Conservation (phyloP, 2,888 invertebrate species). For the Macropis europaea region DNA sequence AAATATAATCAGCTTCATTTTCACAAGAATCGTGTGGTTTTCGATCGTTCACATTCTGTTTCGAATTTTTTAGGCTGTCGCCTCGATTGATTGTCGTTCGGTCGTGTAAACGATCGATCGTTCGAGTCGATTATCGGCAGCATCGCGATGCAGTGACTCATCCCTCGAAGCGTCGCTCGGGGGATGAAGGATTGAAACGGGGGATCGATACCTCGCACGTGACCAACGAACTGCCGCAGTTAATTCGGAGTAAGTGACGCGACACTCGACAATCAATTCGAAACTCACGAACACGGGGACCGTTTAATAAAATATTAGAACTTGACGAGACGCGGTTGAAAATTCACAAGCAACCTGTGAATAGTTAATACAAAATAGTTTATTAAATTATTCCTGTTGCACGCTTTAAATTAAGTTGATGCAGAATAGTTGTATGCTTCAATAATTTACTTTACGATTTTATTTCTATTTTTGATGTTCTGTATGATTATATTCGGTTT, state of each 20-base stretch:
- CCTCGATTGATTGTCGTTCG: constrained; percentile 3
- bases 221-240: constrained; percentile 32
- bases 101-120: constrained; percentile 15
- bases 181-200: constrained; percentile 28
- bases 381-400: too few relatives aligned
- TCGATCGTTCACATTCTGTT: not conserved
- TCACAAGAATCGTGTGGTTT: not conserved
- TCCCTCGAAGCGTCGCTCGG: constrained; percentile 22
- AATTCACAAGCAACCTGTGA: too few relatives aligned
- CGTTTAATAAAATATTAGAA: too few relatives aligned
- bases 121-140: constrained; percentile 19
- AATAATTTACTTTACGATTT: too few relatives aligned
- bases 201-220: constrained; percentile 33
- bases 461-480: too few relatives aligned
- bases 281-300: not conserved
- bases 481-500: too few relatives aligned
- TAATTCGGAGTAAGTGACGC: constrained; percentile 13
- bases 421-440: too few relatives aligned
- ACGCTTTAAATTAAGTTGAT: too few relatives aligned
- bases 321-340: too few relatives aligned
- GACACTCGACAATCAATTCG: not conserved
- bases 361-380: too few relatives aligned
- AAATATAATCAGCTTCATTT: not conserved
- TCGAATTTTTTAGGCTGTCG: constrained; percentile 1
- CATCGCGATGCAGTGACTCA: constrained; percentile 46